Base-by-base conservation (phyloP, 2,797 vertebrate species). In the Lagocephalus sceleratus region DNA sequence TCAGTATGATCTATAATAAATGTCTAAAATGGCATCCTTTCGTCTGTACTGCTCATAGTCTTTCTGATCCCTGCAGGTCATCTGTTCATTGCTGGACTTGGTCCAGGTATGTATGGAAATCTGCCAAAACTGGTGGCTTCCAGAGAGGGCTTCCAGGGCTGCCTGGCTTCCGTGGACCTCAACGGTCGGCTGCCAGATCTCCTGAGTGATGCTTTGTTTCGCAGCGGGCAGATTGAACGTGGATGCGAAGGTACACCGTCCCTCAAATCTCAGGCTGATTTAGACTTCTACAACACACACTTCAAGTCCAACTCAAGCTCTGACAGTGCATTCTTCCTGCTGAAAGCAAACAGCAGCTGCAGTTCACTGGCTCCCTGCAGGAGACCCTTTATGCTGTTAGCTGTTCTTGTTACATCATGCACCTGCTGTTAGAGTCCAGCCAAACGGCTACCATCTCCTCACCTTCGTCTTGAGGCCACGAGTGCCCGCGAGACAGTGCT, bases 131-230 rank as follows among this genome's bases (percentile, higher is more conserved):
- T 99, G 0, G 97, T 99, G 79, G 96, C 95, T 5, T 98, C 96
- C 25, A 91, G 95, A 21, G 97, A 99, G 49, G 97, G 97, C 51
- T 99, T 99, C 85, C 95, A 98, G 80, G 97, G 97, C 68, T 99
- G 97, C 29, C 81, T 99, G 80, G 97, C 97, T 0, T 99, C 97
- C 0, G 94, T 99, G 71, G 97, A 99, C 82, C 90, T 99, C 69
- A 99, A 99, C 1, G 97, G 97, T 0, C 95, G 95, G 9, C 91
- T 99, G n/a, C 97, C 97, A 0, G 96, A 99, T 78, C 94, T 99
- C 47, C 94, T 99, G 63, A 96, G 86, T 0, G 96, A 99, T 0
- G 96, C 96, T 21, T 78, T 98, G 74, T 96, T 98, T 70, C 93
- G 95, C 81, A 98, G 95, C 0, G 96, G 97, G 35, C 97, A 99